Conservation (phyloP, 1,140 invertebrate genomes). For the Maniola jurtina region DNA sequence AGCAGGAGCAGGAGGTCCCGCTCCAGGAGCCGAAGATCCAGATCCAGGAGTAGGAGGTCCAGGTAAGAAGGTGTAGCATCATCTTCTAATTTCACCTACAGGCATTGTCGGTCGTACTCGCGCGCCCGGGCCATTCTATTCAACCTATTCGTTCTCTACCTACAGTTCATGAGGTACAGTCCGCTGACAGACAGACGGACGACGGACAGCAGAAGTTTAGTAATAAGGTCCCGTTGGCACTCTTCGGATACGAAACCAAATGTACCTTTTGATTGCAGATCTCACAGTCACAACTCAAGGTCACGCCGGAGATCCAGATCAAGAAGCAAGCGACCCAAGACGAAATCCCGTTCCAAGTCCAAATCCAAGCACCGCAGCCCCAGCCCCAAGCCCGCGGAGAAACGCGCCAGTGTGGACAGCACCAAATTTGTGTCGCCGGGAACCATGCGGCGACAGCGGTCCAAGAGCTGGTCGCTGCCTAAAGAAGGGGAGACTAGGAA, state of each 20-base stretch:
- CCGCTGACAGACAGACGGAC: no score
- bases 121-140: no score
- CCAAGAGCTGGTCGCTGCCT: conserved; percentile 57
- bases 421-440: conserved; percentile 11
- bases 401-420: conserved; percentile 9
- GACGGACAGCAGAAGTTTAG: no score
- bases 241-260: background rate
- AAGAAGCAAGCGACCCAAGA: conserved; percentile 31
- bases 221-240: no score
- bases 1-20: conserved; percentile 36
- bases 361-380: conserved; percentile 16
- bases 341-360: conserved; percentile 22
- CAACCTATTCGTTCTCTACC: no score
- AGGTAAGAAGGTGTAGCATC: conserved; percentile 29
- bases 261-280: conserved; percentile 28
- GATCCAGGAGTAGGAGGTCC: conserved; percentile 38
- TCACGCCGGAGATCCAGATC: conserved; percentile 35
- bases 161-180: no score
- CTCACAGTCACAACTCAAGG: conserved; percentile 37
- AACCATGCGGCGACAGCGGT: conserved; percentile 26
- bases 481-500: conserved; percentile 42
- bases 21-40: conserved; percentile 31
- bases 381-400: conserved; percentile 18
- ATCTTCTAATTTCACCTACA: no score
- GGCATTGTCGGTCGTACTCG: no score